Conservation (phyloP, 2,797 vertebrate genomes). For the Toxotes lorentzi region DNA sequence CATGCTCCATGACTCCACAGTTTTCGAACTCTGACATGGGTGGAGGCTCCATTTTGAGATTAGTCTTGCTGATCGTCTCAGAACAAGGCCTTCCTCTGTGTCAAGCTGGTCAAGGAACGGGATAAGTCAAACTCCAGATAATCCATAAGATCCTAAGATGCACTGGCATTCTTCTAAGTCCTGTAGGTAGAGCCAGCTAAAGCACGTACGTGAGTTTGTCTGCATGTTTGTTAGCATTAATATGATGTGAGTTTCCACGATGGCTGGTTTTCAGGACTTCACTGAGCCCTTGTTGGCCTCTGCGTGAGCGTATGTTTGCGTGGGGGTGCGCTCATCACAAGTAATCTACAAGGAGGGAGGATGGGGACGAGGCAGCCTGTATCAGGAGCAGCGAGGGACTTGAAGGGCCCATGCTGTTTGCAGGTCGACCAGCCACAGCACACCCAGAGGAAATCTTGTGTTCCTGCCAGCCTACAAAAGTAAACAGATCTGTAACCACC, state of each 20-base stretch:
- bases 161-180: slow-evolving; percentile 52
- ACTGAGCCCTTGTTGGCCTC: slow-evolving; percentile 31
- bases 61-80: slow-evolving; percentile 50
- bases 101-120: slow-evolving; percentile 58
- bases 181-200: slow-evolving; percentile 37
- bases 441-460: slow-evolving; percentile 82
- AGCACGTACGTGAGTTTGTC: slow-evolving; percentile 17
- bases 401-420: slow-evolving; percentile 68
- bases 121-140: slow-evolving; percentile 60
- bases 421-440: slow-evolving; percentile 65
- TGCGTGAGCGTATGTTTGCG: slow-evolving; percentile 39
- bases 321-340: slow-evolving; percentile 41
- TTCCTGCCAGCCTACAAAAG: slow-evolving; percentile 81
- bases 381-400: slow-evolving; percentile 50
- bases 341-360: slow-evolving; percentile 11
- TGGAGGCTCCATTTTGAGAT: slow-evolving; percentile 52
- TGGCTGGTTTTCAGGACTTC: slow-evolving; percentile 11
- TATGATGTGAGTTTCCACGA: slow-evolving; percentile 8
- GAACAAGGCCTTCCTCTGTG: slow-evolving; percentile 75
- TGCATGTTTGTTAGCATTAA: slow-evolving; percentile 18
- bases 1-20: not conserved
- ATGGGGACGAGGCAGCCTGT: slow-evolving; percentile 37
- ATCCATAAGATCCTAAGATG: slow-evolving; percentile 66
- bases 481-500: slow-evolving; percentile 79
- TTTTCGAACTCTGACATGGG: slow-evolving; percentile 20